Conservation (phyloP, 23 tunicate genomes). For the Pegea sp. region DNA sequence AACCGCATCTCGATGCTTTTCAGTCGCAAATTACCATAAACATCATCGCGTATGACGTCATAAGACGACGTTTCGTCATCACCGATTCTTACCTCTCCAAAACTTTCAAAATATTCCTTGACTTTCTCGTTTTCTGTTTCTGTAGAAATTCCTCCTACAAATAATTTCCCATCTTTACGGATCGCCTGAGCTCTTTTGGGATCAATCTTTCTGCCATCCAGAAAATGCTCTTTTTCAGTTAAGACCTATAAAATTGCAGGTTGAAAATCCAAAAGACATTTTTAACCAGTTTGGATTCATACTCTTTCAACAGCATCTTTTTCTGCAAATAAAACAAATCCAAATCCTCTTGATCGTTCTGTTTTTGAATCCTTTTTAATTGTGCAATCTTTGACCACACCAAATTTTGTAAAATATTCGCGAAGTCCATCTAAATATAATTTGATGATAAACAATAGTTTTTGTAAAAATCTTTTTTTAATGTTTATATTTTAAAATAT, state of each 20-base stretch:
- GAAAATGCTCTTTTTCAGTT: conserved; percentile 10
- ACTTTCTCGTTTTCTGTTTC: conserved; percentile 63
- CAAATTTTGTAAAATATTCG: conserved; percentile 58
- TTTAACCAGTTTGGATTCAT: not conserved
- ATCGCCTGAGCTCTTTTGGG: conserved; percentile 84
- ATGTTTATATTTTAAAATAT: not conserved
- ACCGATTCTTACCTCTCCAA: conserved; percentile 70
- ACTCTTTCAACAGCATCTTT: conserved; percentile 48
- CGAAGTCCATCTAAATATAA: conserved; percentile 27
- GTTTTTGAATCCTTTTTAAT: conserved; percentile 79
- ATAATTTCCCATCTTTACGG: conserved; percentile 78
- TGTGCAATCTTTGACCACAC: conserved; percentile 54
- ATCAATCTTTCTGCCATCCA: conserved; percentile 85
- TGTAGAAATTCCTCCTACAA: conserved; percentile 88
- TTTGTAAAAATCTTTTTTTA: not conserved
- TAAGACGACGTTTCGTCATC: too few species aligned
- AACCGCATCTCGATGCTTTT: too few species aligned
- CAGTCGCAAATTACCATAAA: too few species aligned
- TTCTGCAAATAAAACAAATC: conserved; percentile 77
- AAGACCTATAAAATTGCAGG: conserved; percentile 19
- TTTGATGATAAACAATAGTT: not conserved
- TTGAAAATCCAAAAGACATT: not conserved
- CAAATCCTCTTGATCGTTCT: conserved; percentile 90
- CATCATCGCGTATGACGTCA: too few species aligned
- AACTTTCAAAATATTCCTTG: conserved; percentile 47